Base-by-base conservation (phyloP, 2,888 invertebrate genomes). In the Apotomis betuletana region DNA sequence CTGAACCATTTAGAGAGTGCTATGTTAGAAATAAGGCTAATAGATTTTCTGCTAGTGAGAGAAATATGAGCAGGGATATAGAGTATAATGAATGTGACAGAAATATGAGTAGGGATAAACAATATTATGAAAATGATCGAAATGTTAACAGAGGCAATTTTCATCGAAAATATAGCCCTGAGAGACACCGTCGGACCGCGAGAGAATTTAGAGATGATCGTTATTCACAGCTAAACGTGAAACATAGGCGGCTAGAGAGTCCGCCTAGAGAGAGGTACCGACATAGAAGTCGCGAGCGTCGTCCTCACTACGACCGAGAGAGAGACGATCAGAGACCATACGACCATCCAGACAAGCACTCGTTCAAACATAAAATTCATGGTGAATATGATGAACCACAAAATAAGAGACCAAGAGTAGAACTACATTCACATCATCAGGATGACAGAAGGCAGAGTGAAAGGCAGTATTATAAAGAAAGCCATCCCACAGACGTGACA, bases 351-450 rank as follows among this genome's bases (percentile, higher is more conserved):
- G 83, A 85, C 27, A 81, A 76, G 68, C 76, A 82, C 69, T 38
- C 77, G 51, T 71, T 69, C 2, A 88, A 87, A 81, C 82, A 85
- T 76, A 88, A 80, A 78, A 74, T 81, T 13, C 73, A 75, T 62
- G 79, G 78, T 78, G 84, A 85, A 61, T 74, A 79, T 76, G 86
- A 88, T 52, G 88, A 87, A 74, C 86, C 87, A 46, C 75, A 62
- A 41, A 75, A 63, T 72, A 92, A 92, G 80, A 80, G 85, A 63
- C 77, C 76, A 55, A 87, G 82, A 75, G 74, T 75, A 38, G 85
- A 88, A 41, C 76, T 79, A 5, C 73, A 77, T 65, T 75, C 70
- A 62, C 67, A 75, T 12, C 44, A 62, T 46, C 75, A 76, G 15
- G 82, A 82, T 69, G 74, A 79, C 10, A 77, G 70, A 8, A 81